Evolutionary conservation across 2,888 invertebrate genomes (phyloP), one percentile per base, ranked within the genome.

Genomic region (Napeogenes inachia): DNA sequence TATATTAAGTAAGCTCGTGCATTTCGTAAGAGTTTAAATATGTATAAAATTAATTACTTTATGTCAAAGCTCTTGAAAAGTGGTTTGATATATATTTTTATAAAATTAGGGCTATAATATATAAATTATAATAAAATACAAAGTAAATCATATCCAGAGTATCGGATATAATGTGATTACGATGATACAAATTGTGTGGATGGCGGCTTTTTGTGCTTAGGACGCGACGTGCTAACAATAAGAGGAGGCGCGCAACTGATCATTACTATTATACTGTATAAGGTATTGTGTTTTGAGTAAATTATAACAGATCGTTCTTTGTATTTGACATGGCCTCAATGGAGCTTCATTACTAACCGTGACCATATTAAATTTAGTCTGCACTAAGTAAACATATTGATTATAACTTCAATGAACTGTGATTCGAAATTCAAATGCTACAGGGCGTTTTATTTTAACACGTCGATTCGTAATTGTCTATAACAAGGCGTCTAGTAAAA

Each of bases 281-380:
- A 80, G 89, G 89, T 88, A 88, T 89, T 90, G 89, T 90, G 84
- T 90, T 89, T 90, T 89, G 89, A 88, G 89, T 89, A 89, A 90
- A 89, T 89, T 89, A 89, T 90, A 89, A 89, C 88, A 87, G 85
- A 79, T 79, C 79, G 80, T 82, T 82, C 79, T 78, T 82, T 84
- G 85, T 83, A 82, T 85, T 80, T 79, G 83, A 85, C 80, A 80
- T 78, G 81, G 68, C 70, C 64, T 85, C 86, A 86, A 87, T 84
- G 75, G 81, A 66, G 77, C 81, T 83, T 89, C 89, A 86, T 90
- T 89, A 89, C 77, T 68, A 78, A 85, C 82, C 78, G 88, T 90
- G 89, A 90, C 86, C 84, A 75, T 76, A 83, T 82, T 86, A 79
- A 83, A 66, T 64, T 57, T 55, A 56, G 42, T 76, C 76, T 76